Evolutionary conservation across 1,140 invertebrate species (phyloP), one percentile per base, ranked within the genome.

Genomic region (Drosophila nebulosa): DNA sequence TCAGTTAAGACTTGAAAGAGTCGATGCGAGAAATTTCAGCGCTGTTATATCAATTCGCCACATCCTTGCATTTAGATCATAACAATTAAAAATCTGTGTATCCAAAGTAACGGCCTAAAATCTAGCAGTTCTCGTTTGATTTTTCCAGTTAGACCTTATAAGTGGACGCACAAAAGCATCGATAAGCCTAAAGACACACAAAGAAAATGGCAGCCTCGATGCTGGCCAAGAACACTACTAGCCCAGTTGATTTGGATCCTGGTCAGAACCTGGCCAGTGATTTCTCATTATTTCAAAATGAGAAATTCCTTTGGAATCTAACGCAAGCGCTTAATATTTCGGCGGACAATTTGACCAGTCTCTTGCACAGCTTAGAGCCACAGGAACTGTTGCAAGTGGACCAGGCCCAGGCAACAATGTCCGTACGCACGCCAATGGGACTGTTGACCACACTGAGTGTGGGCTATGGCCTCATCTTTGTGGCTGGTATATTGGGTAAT

Each of bases 401-500:
- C 3, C 66, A 69, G 6, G 9, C 56, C 1, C 18, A 39, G 21
- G 26, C 70, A 30, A 59, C 74, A 18, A 64, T 66, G 65, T 36
- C 66, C n/a, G 67, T 70, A 3, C 61, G 64, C 32, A 62, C 73
- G 16, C 63, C 69, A 93, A 61, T 92, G 92, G 7, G 78, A 93
- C 22, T 92, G 65, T 78, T 95, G 21, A 92, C 95, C 4, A 91
- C 95, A 6, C 61, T 96, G 9, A 95, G 93, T 0, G 91, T 95
- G n/a, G 92, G 95, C 21, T 97, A 97, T 89, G 91, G 92, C 1
- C 73, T 96, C 4, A 97, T 97, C 64, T 95, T 97, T 73, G 73
- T 97, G 0, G 94, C 95, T 1, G 97, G 97, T n/a, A 92, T 97
- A 1, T 83, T 97, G 42, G 97, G 97, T 6, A 98, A 98, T 89